Evolutionary conservation across 2,888 invertebrate species (phyloP), one percentile per base, ranked within the genome.

Genomic region (Limnephilus lunatus): DNA sequence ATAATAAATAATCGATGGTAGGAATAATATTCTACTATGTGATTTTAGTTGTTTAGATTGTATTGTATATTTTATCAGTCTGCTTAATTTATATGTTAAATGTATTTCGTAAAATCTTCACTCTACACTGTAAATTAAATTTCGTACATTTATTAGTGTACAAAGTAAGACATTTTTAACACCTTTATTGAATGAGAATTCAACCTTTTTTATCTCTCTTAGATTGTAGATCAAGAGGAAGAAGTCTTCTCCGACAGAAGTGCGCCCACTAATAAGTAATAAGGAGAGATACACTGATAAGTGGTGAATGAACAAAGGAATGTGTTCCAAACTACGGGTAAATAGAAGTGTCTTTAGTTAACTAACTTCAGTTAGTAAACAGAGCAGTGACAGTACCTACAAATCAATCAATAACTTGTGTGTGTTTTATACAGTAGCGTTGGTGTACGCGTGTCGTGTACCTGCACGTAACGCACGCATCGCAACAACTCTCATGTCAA

Each of bases 311-410:
- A 68, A 68, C 68, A 85, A 85, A 82, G 81, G 81, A 91, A n/a
- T 91, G 91, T 91, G 86, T 91, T 91, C 91, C 81, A 91, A 88
- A 82, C 91, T 91, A 91, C 91, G 88, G 91, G 91, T 91, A 91
- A 68, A 91, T 39, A 88, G 86, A 88, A 82, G 85, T 91, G 81
- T 82, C 81, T 82, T 81, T 30, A 81, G 80, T 88, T 30, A 80
- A 30, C 48, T 31, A 48, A 53, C 35, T 68, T 31, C 32, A 32
- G 44, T 44, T 44, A 44, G 44, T 81, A 35, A 53, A 89, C 15
- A 7, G 89, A 80, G 81, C 30, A 68, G 89, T 89, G 89, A 83
- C 31, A 83, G 32, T 68, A 68, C 68, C 68, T 68, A 35, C 0
- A 83, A 83, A 83, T 35, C 35, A 35, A 83, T 83, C 83, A 83